phyloP scores from a whole-genome alignment of 2,888 invertebrate species.

The Tricholauxania praeusta region DNA sequence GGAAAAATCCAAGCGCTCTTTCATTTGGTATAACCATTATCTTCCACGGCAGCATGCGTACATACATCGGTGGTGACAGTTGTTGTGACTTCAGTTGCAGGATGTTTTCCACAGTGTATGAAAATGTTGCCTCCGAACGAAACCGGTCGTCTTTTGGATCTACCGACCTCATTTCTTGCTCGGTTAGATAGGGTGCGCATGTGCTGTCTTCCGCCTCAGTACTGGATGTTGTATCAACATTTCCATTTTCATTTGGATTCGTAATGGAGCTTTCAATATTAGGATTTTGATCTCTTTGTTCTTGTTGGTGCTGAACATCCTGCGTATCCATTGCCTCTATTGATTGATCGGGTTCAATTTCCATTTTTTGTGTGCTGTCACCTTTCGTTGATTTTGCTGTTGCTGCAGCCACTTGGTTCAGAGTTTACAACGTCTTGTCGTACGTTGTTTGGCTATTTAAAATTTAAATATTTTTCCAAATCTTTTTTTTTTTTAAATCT shows the following conservation, averaged over 20 bases:
- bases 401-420: too few relatives aligned
- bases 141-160: constrained; percentile 65
- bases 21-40: constrained; percentile 95
- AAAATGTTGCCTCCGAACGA: constrained; percentile 86
- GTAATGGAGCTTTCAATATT: constrained; percentile 44
- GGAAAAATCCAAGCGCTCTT: constrained; percentile 79
- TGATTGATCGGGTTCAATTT: constrained; percentile 66
- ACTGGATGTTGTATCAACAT: constrained; percentile 59
- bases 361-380: constrained; percentile 53
- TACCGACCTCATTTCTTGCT: constrained; percentile 60
- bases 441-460: too few relatives aligned
- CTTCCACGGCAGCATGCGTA: constrained; percentile 98
- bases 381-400: too few relatives aligned
- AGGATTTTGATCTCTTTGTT: constrained; percentile 51
- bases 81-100: constrained; percentile 83
- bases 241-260: constrained; percentile 60
- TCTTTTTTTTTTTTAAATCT: too few relatives aligned
- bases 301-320: constrained; percentile 64
- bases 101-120: constrained; percentile 88
- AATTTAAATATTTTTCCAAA: too few relatives aligned
- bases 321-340: constrained; percentile 68
- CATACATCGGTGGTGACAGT: constrained; percentile 91
- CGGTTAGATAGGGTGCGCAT: constrained; percentile 56
- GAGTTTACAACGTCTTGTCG: too few relatives aligned
- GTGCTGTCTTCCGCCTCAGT: constrained; percentile 53